Base-by-base conservation (phyloP, 2,888 invertebrate species). In the Yponomeuta plumbellus region DNA sequence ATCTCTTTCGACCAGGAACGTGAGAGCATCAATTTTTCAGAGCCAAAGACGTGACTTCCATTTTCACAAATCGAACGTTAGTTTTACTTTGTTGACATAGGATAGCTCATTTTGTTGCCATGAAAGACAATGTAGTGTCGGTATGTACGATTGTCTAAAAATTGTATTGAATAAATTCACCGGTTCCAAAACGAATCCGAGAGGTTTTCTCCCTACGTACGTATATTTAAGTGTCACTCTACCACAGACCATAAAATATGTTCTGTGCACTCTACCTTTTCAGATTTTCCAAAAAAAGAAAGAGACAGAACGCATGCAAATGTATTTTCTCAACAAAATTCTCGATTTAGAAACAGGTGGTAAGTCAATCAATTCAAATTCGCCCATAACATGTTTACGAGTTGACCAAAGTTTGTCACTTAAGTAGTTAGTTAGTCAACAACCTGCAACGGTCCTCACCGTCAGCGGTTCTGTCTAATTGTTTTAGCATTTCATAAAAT, bases 401-500 rank as follows among this genome's bases (percentile, higher is more conserved):
- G 17, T 52, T 13, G 13, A 52, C 44, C 2, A 52, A 52, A 52
- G 44, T 52, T 52, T 17, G 44, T 52, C 13, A 17, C 13, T 5
- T 52, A 52, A 13, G 44, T 52, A 52, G 44, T 52, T 52, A 52
- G 44, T 52, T 26, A 26, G 3, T 26, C 34, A 34, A 34, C 34
- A 34, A 34, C 8, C 44, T 52, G 17, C 44, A 52, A 52, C 17
- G 22, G 22, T 58, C n/a, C 11, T 17, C 20, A 17, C 20, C 10
- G 58, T 22, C 8, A 11, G 58, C 13, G n/a, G 58, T 58, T 61
- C 13, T 20, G n/a, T 81, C 78, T 80, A 81, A 81, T 81, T 80
- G 78, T 81, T 79, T 77, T 74, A 79, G 72, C 74, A 78, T 80
- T 80, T 77, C 74, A 75, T 74, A 77, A 77, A 73, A 76, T 75